phyloP scores from a whole-genome alignment of 2,888 invertebrate genomes.

The Colletes collaris region DNA sequence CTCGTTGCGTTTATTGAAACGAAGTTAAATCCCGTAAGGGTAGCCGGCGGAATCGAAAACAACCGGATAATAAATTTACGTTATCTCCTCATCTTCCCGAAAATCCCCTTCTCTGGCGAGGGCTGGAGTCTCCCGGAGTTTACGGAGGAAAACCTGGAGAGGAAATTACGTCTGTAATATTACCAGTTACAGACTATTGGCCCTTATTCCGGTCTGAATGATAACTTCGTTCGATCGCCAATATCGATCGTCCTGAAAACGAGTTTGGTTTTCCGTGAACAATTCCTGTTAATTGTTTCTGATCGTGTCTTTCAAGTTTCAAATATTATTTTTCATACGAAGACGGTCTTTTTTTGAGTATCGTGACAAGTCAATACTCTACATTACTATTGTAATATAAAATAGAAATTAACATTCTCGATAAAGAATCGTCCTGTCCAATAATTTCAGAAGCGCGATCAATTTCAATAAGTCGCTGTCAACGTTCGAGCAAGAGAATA shows the following conservation, averaged over 20 bases:
- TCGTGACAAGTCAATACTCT: too few relatives aligned
- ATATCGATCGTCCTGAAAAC: slow-evolving; percentile 15
- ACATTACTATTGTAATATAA: too few relatives aligned
- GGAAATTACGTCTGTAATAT: slow-evolving; percentile 60
- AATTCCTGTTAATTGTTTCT: too few relatives aligned
- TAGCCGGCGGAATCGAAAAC: slow-evolving; percentile 46
- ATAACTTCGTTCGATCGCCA: slow-evolving; percentile 31
- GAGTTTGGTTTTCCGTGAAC: too few relatives aligned
- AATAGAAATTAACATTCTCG: too few relatives aligned
- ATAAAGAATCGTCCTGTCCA: too few relatives aligned
- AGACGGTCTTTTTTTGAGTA: too few relatives aligned
- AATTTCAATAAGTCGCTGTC: too few relatives aligned
- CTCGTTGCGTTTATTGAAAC: slow-evolving; percentile 55
- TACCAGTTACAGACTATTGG: slow-evolving; percentile 52
- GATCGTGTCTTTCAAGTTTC: too few relatives aligned
- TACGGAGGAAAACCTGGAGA: slow-evolving; percentile 27
- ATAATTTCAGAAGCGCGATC: too few relatives aligned
- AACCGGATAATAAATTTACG: slow-evolving; percentile 54
- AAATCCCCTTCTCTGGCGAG: slow-evolving; percentile 15
- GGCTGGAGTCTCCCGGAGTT: slow-evolving; percentile 4
- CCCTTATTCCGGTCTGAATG: slow-evolving; percentile 41
- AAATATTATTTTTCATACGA: too few relatives aligned
- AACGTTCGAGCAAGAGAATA: too few relatives aligned
- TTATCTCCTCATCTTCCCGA: slow-evolving; percentile 48
- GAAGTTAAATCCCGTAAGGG: slow-evolving; percentile 60